Evolutionary conservation across 2,113 vertebrate species (phyloP).

Genomic region (Gallinago paraguaiae): DNA sequence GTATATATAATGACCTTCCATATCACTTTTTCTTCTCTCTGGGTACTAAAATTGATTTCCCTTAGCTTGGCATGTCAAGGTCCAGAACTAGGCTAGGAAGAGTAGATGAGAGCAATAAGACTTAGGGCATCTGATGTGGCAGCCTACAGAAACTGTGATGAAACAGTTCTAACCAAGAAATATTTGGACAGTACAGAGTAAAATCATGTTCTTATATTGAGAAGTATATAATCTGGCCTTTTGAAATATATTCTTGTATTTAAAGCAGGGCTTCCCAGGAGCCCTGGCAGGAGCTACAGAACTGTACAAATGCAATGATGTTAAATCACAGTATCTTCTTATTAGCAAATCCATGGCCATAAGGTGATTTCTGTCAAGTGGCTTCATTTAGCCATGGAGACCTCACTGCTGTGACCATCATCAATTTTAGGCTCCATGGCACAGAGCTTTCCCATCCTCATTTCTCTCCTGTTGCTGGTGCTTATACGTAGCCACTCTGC

Average conservation of each 20-base stretch:
- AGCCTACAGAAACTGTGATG: not conserved
- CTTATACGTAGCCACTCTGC: not conserved
- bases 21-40: not conserved
- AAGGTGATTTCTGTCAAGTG: not conserved
- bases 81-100: not conserved
- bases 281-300: not conserved
- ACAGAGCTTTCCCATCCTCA: not conserved
- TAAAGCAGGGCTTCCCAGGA: not conserved
- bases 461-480: not conserved
- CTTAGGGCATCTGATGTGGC: not conserved
- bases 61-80: not conserved
- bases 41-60: not conserved
- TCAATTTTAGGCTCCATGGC: not conserved
- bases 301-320: not conserved
- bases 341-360: not conserved
- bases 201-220: not conserved
- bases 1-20: not conserved
- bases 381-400: not conserved
- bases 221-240: too few species aligned
- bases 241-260: not conserved
- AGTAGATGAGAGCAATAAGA: not conserved
- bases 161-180: not conserved
- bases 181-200: not conserved
- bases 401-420: not conserved
- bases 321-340: not conserved